Evolutionary conservation across 2,888 invertebrate species (phyloP), one percentile per base, ranked within the genome.

Genomic region (Tenthredo mesomela): DNA sequence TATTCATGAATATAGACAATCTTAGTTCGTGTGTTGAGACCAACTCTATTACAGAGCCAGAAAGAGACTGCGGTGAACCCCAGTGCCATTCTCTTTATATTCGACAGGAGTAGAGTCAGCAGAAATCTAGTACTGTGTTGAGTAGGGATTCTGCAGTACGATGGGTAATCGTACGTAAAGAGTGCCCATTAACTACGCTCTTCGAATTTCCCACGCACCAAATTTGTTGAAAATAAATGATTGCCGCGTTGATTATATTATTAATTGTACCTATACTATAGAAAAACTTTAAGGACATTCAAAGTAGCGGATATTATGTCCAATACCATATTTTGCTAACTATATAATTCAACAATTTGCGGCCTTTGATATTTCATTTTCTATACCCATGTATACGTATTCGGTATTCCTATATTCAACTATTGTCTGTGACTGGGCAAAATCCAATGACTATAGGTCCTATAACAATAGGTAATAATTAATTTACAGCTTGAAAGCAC

Each of bases 21-120:
- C 61, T 80, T 37, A 12, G 40, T 40, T 80, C 2, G 37, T 80
- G 21, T 80, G 29, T 25, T 18, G 61, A 21, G 80, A 61, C 21
- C 21, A 40, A 61, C 33, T 78, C 82, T 29, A 43, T 65, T 29
- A 50, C 65, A 82, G 82, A 65, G 67, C 47, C 65, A 47, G 47
- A 82, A 67, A 47, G 47, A 82, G 65, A 82, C 82, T 82, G 82
- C 82, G 82, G 37, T 33, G 33, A 70, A 21, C n/a, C 65, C 25
- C 47, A 18, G 40, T 82, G 82, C 82, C 82, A 70, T 82, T 82
- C 82, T 82, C 82, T 82, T 82, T 82, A 82, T 82, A 82, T 82
- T 70, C 67, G 70, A 50, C 67, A 47, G 82, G 65, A 82, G 65
- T 82, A 47, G 67, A 67, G 67, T 40, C 47, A 47, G 67, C 29